Evolutionary conservation across 2,797 vertebrate genomes (phyloP), one percentile per base, ranked within the genome.

Genomic region (Sebastes steindachneri): DNA sequence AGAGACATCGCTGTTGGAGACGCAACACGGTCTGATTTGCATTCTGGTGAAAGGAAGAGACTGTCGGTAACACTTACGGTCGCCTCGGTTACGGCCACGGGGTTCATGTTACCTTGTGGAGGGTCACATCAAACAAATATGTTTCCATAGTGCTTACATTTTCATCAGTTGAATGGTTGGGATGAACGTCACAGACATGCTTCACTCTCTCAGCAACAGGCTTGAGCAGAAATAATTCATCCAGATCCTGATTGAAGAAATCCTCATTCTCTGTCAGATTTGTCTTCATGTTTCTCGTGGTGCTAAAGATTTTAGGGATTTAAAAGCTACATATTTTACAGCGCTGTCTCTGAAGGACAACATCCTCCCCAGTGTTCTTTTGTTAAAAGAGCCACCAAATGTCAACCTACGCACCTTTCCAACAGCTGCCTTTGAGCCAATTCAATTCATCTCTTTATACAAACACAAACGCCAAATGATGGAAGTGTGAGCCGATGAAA

Each of bases 91-190:
- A 60, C 70, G 45, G 75, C 26, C 17, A 80, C 63, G 28, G 54
- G 51, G 67, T 45, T 82, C 41, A 64, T 31, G 75, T 84, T 84
- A 60, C 69, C 66, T 65, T 66, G 51, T 69, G 69, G 59, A 79
- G 77, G 73, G 67, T 84, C 73, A 83, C 45, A 68, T 72, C 73
- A 73, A 72, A 66, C 58, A 59, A 72, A 63, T 53, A 12, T 73
- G 67, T 64, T 60, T 37, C 33, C 48, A 80, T 19, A 37, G 64
- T 17, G 35, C 69, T 74, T 37, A 73, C 41, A 76, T 51, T 73
- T 72, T 74, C 63, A 63, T 55, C 64, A 26, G 41, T 15, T 80
- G 53, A 89, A 75, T 65, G 73, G 62, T 67, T 19, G 31, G n/a
- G 21, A 71, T 63, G 68, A 48, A 77, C 23, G 8, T 80, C 76